Conservation (phyloP, 2,113 vertebrate species). For the Tachycineta bicolor region DNA sequence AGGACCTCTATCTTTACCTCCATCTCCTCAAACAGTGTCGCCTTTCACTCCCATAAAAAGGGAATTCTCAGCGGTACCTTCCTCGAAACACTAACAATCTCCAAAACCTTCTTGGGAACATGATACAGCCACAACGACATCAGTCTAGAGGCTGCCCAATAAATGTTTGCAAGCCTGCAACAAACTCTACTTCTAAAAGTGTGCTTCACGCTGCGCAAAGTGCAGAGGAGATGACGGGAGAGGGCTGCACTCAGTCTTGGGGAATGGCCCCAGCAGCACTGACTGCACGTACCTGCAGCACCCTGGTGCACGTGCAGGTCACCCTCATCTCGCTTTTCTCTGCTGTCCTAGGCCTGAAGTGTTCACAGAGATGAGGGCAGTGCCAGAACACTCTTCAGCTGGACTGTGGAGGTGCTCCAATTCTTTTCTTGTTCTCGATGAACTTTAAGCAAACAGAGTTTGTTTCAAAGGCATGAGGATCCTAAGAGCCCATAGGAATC, state of each 20-base stretch:
- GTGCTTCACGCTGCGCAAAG: conserved; percentile 59
- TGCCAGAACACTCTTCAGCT: fast-evolving
- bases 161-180: conserved; percentile 71
- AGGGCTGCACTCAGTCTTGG: not conserved
- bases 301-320: not conserved
- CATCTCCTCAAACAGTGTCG: conserved; percentile 40
- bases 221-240: conserved; percentile 62
- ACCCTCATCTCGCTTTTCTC: not conserved
- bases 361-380: not conserved
- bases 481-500: not conserved
- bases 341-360: not conserved
- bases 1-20: conserved; percentile 13
- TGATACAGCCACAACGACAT: conserved; percentile 72
- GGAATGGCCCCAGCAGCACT: not conserved
- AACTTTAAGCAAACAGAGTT: not conserved
- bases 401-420: not conserved
- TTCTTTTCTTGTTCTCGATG: not conserved
- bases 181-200: conserved; percentile 68
- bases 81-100: conserved; percentile 45
- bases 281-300: not conserved
- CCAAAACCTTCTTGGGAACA: conserved; percentile 64
- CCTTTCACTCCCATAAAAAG: conserved; percentile 66
- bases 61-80: conserved; percentile 67
- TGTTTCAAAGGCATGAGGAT: not conserved
- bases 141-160: conserved; percentile 67